Evolutionary conservation across 2,113 vertebrate species (phyloP).

Genomic region (Ciconia stormi): DNA sequence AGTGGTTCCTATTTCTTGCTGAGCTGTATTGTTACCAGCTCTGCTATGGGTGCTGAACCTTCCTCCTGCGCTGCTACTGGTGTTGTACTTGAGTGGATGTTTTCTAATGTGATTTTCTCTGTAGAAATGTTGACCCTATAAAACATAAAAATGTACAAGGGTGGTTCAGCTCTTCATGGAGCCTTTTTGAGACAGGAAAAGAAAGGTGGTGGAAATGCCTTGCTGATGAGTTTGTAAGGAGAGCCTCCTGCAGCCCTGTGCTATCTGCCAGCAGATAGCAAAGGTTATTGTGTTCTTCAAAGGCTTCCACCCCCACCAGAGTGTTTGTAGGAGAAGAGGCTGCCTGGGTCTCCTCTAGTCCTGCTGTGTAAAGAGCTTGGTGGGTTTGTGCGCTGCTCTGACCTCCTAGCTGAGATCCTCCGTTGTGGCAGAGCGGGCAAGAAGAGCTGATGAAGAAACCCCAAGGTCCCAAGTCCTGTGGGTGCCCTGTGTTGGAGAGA

Average conservation of each 20-base stretch:
- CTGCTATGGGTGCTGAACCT: neutral
- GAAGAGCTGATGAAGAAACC: neutral
- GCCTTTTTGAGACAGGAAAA: neutral
- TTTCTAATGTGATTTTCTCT: neutral
- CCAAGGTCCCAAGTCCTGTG: accelerated
- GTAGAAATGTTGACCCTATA: neutral
- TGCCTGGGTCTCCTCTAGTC: neutral
- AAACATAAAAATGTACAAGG: neutral
- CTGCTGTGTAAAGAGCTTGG: accelerated
- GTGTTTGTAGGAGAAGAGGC: neutral
- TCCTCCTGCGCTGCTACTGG: neutral
- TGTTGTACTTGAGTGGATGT: neutral
- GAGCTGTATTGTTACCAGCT: neutral
- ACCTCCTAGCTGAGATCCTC: accelerated
- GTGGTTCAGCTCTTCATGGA: neutral
- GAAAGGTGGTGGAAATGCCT: neutral
- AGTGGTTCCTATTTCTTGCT: neutral
- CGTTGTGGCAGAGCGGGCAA: accelerated
- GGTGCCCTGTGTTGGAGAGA: accelerated
- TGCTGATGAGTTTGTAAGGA: neutral
- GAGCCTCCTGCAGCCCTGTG: neutral
- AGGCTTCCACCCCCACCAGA: accelerated
- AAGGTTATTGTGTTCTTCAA: accelerated
- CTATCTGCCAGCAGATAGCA: neutral
- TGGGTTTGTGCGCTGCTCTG: accelerated